phyloP scores from a whole-genome alignment of 2,113 vertebrate genomes.

The Pachycephala philippinensis region DNA sequence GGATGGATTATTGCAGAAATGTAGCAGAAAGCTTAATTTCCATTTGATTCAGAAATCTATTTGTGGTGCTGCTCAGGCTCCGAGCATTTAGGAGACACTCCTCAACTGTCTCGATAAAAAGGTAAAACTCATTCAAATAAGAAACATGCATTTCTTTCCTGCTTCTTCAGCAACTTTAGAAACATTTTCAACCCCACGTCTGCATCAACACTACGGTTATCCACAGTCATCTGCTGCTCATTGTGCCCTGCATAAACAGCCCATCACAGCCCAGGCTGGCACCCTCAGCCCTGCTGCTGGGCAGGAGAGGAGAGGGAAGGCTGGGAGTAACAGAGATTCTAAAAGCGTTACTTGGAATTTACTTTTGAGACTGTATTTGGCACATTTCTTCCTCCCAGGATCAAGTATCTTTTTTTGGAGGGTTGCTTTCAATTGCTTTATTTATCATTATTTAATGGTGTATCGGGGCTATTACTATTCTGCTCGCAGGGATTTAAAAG shows the following conservation, averaged over 20 bases:
- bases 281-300: background rate
- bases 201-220: background rate
- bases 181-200: background rate
- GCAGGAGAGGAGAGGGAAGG: background rate
- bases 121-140: constrained; percentile 44
- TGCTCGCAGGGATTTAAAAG: background rate
- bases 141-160: constrained; percentile 9
- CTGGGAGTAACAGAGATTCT: background rate
- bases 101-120: constrained; percentile 26
- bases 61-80: constrained; percentile 15
- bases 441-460: background rate
- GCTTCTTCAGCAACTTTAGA: constrained; percentile 54
- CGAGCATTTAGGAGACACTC: background rate
- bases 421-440: background rate
- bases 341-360: background rate
- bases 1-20: constrained; percentile 6
- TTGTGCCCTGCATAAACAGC: background rate
- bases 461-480: background rate
- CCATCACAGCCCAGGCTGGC: background rate
- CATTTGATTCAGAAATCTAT: constrained; percentile 20
- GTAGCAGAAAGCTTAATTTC: constrained; percentile 31
- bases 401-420: background rate
- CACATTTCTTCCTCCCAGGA: background rate
- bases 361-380: background rate
- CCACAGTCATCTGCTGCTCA: background rate